phyloP scores from a whole-genome alignment of 2,113 vertebrate genomes.

The Uria lomvia region DNA sequence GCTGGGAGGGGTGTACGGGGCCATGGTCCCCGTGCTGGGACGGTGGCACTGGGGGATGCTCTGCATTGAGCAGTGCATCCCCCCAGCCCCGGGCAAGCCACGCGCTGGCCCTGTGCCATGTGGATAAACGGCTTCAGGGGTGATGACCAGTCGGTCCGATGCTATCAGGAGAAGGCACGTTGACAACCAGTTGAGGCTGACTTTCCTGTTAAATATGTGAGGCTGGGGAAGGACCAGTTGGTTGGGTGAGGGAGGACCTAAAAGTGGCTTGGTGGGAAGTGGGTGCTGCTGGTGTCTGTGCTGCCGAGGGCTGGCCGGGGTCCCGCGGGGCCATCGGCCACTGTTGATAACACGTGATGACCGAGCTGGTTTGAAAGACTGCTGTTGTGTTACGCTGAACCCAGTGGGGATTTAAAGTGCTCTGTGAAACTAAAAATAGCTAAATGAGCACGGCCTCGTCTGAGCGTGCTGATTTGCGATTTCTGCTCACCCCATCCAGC shows the following conservation, averaged over 20 bases:
- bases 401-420: background rate
- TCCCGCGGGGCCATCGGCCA: rapidly evolving
- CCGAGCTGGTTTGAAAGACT: background rate
- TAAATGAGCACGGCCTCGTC: background rate
- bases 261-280: background rate
- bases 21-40: rapidly evolving
- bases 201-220: background rate
- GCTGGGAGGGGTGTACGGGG: background rate
- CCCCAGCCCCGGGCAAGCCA: background rate
- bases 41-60: rapidly evolving
- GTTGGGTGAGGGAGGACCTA: background rate
- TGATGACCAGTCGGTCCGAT: background rate
- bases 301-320: background rate
- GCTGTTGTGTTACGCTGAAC: background rate
- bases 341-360: background rate
- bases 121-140: background rate
- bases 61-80: rapidly evolving
- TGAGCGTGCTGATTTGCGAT: background rate
- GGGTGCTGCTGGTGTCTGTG: too few species aligned
- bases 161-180: background rate
- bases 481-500: background rate
- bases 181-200: background rate
- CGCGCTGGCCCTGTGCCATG: background rate
- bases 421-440: background rate
- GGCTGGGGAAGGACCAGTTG: background rate